Evolutionary conservation across 2,888 invertebrate genomes (phyloP), one percentile per base, ranked within the genome.

Genomic region (Leptura quadrifasciata): DNA sequence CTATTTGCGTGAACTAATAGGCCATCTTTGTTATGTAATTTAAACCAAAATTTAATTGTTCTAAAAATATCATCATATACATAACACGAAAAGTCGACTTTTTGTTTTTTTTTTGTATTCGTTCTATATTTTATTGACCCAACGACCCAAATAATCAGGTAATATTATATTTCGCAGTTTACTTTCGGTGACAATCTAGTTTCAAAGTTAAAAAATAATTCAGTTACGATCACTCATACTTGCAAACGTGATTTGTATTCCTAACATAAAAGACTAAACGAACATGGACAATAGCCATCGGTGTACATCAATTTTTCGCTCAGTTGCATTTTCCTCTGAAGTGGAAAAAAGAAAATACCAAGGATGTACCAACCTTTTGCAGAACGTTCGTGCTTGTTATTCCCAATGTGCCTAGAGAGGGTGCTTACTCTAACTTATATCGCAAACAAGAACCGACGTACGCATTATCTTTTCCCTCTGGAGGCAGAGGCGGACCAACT

Each of bases 391-490:
- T 82, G 83, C 79, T 80, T 80, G 80, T 81, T 83, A 82, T 83
- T 80, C 81, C 79, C 83, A 79, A 83, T 85, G 84, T 81, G 85
- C 79, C 85, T 84, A 79, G 83, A 81, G 85, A 83, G 85, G 82
- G 84, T 81, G 83, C 84, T 84, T 84, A 83, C 79, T 79, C 81
- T 83, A 84, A 85, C 78, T 83, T 85, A 84, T 83, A 82, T 82
- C 83, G 82, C 75, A 81, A 83, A 83, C 82, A 84, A 82, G 84
- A 75, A 80, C 82, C 82, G 79, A 82, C 81, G 79, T 79, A 79
- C 76, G 79, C 79, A 80, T 75, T 79, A 77, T 70, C 77, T 77
- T 69, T 69, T 74, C 58, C 75, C 57, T n/a, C 72, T 54, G 73
- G 68, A 64, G 65, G 55, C 63, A 61, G 60, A 68, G 72, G 60